Evolutionary conservation across 2,113 vertebrate species (phyloP).

Genomic region (Stegastes partitus): DNA sequence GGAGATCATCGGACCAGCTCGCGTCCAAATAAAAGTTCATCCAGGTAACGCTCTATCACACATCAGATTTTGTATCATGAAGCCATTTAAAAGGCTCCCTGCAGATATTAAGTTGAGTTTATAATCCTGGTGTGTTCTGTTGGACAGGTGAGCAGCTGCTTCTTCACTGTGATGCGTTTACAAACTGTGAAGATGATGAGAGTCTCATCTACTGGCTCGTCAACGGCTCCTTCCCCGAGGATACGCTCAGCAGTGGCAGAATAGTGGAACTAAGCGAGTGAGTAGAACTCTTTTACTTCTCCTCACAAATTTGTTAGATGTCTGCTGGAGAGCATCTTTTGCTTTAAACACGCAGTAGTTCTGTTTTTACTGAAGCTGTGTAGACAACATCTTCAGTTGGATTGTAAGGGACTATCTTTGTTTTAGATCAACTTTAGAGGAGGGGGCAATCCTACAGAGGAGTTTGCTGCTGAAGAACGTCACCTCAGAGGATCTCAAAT

Average conservation of each 20-base stretch:
- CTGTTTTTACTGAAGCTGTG: background rate
- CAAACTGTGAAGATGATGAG: conserved; percentile 53
- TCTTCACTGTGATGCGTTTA: conserved; percentile 68
- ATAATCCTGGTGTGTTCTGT: background rate
- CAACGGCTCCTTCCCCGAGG: conserved; percentile 84
- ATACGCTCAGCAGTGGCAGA: conserved; percentile 39
- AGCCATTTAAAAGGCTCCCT: background rate
- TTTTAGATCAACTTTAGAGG: conserved; percentile 53
- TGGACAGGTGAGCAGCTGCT: conserved; percentile 62
- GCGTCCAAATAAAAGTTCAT: conserved; percentile 8
- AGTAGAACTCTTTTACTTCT: conserved; percentile 49
- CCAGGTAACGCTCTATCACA: conserved; percentile 53
- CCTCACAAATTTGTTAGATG: background rate
- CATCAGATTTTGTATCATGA: background rate
- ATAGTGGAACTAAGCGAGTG: conserved; percentile 79
- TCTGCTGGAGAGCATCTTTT: background rate
- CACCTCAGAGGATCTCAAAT: conserved; percentile 53
- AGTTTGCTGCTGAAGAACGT: conserved; percentile 69
- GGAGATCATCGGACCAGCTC: conserved; percentile 59
- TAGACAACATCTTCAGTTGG: background rate
- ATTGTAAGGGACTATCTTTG: background rate
- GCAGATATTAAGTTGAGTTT: background rate
- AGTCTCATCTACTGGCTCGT: conserved; percentile 88
- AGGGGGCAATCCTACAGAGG: conserved; percentile 59
- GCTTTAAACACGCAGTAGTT: background rate